Evolutionary conservation across 2,888 invertebrate species (phyloP), one percentile per base, ranked within the genome.

Genomic region (Diaphora mendica): DNA sequence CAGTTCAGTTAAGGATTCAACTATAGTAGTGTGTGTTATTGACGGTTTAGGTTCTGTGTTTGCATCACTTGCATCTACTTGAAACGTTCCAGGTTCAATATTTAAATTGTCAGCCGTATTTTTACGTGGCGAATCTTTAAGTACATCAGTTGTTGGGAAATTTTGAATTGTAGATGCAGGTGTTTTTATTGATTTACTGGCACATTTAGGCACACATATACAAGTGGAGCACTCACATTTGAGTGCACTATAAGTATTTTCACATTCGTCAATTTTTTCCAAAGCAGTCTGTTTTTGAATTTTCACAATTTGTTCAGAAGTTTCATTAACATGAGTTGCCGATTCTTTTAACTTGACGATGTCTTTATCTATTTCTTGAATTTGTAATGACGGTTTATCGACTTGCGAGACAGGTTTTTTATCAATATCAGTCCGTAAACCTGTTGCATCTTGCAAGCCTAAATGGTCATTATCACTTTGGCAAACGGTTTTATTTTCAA

Each of bases 301-400:
- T 67, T 72, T 72, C n/a, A 30, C 69, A 62, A 67, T 66, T 51
- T 75, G 69, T 51, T 72, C 75, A 48, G 70, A 67, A 7, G 72
- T 64, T 39, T 59, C 39, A n/a, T 70, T 64, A 11, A 69, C 51
- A 9, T 71, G 30, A 15, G 51, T 30, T 26, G 62, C n/a, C 4
- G 64, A 42, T 44, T 73, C 71, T 70, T 72, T 74, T 33, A 73
- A 39, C 17, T 72, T 77, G 17, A 72, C 70, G 20, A 67, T 44
- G n/a, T 74, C 66, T 7, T 55, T 64, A 62, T 69, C 44, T 15
- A 39, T 81, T 79, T 64, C 81, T 81, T 64, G 80, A 81, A 70
- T 85, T 79, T 72, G 20, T 30, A 44, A 42, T 33, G 42, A 64
- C 9, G n/a, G n/a, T 9, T 55, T 55, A 35, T 30, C 20, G 44